A percentile compares a stretch with the other conserved stretches of the same genome.
These are phyloP conservation scores for Centropus bengalensis DNA, from an alignment of 2,113 vertebrate species.

Conservation along the genomic window DNA sequence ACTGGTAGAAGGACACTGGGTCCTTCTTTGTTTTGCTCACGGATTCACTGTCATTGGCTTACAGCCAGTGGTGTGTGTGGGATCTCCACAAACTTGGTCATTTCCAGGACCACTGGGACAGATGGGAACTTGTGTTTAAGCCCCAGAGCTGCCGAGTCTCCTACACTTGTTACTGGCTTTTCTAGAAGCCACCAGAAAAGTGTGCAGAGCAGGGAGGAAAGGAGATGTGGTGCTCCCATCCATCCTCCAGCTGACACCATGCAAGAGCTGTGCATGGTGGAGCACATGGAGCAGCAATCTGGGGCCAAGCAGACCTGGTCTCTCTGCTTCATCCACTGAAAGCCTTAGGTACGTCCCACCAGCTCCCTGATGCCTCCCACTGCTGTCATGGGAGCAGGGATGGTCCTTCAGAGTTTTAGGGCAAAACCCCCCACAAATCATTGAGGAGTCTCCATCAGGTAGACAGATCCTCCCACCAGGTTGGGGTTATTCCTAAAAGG, in stretches of 20 bases:
- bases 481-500: not conserved
- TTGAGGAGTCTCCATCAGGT: not conserved
- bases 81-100: not conserved
- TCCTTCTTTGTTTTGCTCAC: not conserved
- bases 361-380: not conserved
- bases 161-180: not conserved
- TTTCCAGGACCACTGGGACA: not conserved
- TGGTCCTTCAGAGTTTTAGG: not conserved
- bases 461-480: not conserved
- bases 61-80: not conserved
- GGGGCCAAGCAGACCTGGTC: accelerated
- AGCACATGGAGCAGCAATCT: not conserved
- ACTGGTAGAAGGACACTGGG: not conserved
- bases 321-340: not conserved
- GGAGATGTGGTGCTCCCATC: not conserved
- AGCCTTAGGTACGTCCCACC: not conserved
- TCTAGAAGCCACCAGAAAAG: not conserved
- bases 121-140: not conserved
- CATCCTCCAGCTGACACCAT: not conserved
- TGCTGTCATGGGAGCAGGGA: not conserved
- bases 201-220: not conserved
- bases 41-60: not conserved
- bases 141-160: no score
- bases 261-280: not conserved
- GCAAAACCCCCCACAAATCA: not conserved